Base-by-base conservation (phyloP, 30 jellyfish, hydroid and myxozoan species). In the Haliclystus octoradiatus region DNA sequence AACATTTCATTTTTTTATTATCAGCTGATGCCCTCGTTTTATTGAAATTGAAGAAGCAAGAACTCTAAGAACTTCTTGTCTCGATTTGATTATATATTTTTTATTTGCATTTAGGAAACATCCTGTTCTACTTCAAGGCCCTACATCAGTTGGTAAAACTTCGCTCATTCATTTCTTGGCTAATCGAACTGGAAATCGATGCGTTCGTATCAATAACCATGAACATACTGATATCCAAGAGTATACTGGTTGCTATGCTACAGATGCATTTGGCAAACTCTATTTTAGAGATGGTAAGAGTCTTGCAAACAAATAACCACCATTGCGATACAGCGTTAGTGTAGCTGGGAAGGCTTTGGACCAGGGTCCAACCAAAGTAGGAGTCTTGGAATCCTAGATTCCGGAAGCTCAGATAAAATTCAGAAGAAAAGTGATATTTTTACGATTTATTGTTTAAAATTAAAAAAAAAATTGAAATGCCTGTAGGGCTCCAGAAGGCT, bases 161-260 rank as follows among this genome's bases (percentile, higher is more conserved):
- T 85, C 97, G 68, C 63, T 93, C 68, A 85, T 93, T 5, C 50
- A 72, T 22, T 93, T 85, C 53, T 78, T 93, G n/a, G 91, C 97
- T 19, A 68, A 71, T 64, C 70, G 75, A 52, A 85, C 97, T 28
- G 95, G 97, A 50, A 93, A 93, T 66, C 95, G 85, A 28, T 93
- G 97, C 46, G 92, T 93, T 5, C 57, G 99, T 33, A 93, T 93
- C 63, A 93, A 93, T 79, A 93, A 93, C 49, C 99, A 93, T 63
- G 99, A 93, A 46, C 99, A 93, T 69, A 86, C 99, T 1, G 99
- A 93, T 77, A 93, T 93, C 3, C 99, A 93, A 68, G 99, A 93
- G 62, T 93, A 93, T 81, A 86, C 84, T 46, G 99, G 99, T 0
- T 93, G 95, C 65, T 93, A 93, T 63, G 80, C 96, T 31, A 93